Conservation (phyloP, 2,888 invertebrate genomes). For the Nipponacmea schrenckii region DNA sequence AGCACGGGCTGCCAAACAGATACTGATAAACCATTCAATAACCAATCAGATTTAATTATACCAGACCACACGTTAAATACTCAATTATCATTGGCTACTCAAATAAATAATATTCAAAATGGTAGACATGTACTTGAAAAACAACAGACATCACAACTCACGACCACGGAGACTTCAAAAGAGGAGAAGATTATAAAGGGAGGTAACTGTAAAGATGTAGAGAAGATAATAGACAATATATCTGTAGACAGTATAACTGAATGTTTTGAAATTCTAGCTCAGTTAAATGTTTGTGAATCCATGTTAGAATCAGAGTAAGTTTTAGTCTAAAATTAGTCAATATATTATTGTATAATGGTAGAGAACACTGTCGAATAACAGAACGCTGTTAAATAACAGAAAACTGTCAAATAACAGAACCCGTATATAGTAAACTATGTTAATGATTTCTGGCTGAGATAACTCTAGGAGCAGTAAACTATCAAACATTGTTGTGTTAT, state of each 20-base stretch:
- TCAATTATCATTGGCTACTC: too few relatives aligned
- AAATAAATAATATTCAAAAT: background rate
- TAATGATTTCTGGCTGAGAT: background rate
- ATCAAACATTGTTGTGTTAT: background rate
- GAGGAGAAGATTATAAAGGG: background rate
- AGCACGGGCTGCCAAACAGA: slow-evolving; percentile 19
- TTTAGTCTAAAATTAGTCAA: too few relatives aligned
- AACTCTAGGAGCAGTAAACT: background rate
- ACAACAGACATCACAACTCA: background rate
- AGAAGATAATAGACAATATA: slow-evolving; percentile 47
- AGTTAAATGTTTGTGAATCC: slow-evolving; percentile 52
- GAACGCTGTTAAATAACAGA: background rate
- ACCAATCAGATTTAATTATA: background rate
- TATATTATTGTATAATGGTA: too few relatives aligned
- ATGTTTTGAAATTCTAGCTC: slow-evolving; percentile 56
- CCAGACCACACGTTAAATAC: background rate
- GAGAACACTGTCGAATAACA: too few relatives aligned
- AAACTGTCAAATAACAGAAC: too few relatives aligned
- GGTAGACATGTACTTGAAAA: background rate
- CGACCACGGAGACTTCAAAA: background rate
- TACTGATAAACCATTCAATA: background rate
- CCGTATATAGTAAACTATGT: too few relatives aligned
- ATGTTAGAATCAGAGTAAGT: slow-evolving; percentile 64
- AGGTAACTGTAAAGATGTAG: slow-evolving; percentile 37
- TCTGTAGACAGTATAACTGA: slow-evolving; percentile 57